These are phyloP conservation scores for Lymantria dispar DNA, from an alignment of 2,888 invertebrate species.

Conservation along the genomic window DNA sequence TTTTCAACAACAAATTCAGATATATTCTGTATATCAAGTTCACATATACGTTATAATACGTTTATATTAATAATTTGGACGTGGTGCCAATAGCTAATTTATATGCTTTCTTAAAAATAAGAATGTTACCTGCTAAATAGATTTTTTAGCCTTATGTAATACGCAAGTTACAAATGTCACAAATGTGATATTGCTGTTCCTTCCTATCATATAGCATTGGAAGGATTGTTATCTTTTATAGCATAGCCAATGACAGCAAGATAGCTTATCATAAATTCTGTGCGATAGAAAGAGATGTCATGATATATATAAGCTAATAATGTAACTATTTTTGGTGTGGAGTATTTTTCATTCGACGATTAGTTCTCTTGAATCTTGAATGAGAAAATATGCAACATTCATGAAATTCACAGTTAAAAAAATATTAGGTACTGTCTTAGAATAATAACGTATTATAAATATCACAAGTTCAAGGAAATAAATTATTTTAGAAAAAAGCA, in stretches of 20 bases:
- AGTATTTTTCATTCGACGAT: too few relatives aligned
- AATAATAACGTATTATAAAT: too few relatives aligned
- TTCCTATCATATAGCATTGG: neutral
- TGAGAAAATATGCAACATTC: too few relatives aligned
- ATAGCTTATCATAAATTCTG: neutral
- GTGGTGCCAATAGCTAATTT: neutral
- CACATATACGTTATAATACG: neutral
- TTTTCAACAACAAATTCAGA: too few relatives aligned
- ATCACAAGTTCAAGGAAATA: too few relatives aligned
- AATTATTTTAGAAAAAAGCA: too few relatives aligned
- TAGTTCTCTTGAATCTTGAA: too few relatives aligned
- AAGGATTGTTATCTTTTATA: neutral
- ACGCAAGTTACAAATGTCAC: slow-evolving; percentile 28
- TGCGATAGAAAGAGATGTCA: neutral
- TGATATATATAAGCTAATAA: too few relatives aligned
- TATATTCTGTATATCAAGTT: neutral
- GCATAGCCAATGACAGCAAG: neutral
- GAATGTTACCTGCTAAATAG: slow-evolving; percentile 48
- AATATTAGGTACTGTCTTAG: too few relatives aligned
- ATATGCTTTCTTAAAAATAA: neutral
- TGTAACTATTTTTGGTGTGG: too few relatives aligned
- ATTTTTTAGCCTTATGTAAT: slow-evolving; percentile 58
- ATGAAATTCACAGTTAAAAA: too few relatives aligned
- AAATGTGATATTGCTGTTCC: neutral
- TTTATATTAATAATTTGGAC: neutral